phyloP scores from a whole-genome alignment of 2,113 vertebrate genomes.

The Barnardius zonarius region DNA sequence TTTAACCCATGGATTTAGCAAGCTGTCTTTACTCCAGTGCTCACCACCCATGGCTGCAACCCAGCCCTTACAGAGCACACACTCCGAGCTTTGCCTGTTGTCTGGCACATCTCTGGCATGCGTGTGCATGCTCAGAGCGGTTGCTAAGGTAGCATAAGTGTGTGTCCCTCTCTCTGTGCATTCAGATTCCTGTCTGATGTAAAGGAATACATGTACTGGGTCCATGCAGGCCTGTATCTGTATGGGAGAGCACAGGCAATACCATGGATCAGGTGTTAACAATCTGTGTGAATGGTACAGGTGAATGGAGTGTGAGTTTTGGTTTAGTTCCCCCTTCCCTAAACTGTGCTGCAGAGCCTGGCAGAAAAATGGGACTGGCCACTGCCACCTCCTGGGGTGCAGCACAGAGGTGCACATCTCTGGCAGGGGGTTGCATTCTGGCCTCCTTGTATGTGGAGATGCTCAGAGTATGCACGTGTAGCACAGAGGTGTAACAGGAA shows the following conservation, averaged over 20 bases:
- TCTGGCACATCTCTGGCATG: neutral
- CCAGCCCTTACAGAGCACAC: neutral
- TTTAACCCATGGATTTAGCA: neutral
- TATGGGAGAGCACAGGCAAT: neutral
- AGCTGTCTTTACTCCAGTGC: neutral
- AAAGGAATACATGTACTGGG: neutral
- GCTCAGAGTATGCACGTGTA: neutral
- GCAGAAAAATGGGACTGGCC: neutral
- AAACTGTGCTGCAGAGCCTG: neutral
- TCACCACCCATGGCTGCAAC: neutral
- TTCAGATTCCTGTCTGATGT: neutral
- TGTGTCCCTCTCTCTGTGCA: neutral
- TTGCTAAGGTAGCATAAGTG: slow-evolving; percentile 2
- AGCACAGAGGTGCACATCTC: neutral
- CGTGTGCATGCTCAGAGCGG: fast-evolving
- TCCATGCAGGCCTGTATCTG: neutral
- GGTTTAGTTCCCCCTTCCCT: neutral
- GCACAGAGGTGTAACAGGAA: neutral
- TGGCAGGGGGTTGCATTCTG: neutral
- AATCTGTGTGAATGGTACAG: neutral
- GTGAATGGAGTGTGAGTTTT: neutral
- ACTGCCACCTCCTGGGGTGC: fast-evolving
- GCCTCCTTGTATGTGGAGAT: neutral
- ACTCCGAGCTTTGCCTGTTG: neutral
- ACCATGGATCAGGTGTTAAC: fast-evolving